Conservation (phyloP, 2,797 vertebrate genomes). For the Amblyraja radiata region DNA sequence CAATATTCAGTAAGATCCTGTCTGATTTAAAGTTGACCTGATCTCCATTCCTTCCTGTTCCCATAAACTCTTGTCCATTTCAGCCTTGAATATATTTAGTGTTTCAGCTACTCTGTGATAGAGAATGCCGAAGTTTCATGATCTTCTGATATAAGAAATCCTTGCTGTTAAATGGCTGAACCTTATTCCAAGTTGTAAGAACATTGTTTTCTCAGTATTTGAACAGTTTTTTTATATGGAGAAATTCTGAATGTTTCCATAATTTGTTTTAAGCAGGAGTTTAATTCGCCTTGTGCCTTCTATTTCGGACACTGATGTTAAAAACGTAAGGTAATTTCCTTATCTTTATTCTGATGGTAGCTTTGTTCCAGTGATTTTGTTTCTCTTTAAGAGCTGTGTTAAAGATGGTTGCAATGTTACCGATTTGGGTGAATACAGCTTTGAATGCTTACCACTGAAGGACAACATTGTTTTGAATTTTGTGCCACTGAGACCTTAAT, state of each 20-base stretch:
- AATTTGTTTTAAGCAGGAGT: slow-evolving; percentile 62
- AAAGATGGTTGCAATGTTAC: neutral
- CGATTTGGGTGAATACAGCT: neutral
- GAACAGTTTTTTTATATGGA: neutral
- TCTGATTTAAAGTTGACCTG: neutral
- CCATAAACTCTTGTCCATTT: neutral
- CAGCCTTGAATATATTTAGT: neutral
- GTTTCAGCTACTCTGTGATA: neutral
- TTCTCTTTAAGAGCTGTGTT: neutral
- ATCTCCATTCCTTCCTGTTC: neutral
- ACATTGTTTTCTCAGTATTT: neutral
- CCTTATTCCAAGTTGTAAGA: too few relatives aligned
- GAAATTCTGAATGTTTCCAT: neutral
- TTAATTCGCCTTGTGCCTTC: slow-evolving; percentile 71
- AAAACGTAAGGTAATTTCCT: slow-evolving; percentile 59
- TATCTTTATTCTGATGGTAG: neutral
- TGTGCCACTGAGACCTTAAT: neutral
- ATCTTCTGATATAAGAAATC: too few relatives aligned
- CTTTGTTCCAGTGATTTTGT: neutral
- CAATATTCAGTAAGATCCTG: neutral
- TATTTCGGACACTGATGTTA: slow-evolving; percentile 51
- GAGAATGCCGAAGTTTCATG: neutral
- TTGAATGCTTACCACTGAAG: neutral
- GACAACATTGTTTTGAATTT: neutral
- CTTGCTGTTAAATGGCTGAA: too few relatives aligned